A percentile compares a stretch with the other conserved stretches of the same genome.
Conservation (phyloP, 2,797 vertebrate genomes). For the Microctenopoma steveboyesi region DNA sequence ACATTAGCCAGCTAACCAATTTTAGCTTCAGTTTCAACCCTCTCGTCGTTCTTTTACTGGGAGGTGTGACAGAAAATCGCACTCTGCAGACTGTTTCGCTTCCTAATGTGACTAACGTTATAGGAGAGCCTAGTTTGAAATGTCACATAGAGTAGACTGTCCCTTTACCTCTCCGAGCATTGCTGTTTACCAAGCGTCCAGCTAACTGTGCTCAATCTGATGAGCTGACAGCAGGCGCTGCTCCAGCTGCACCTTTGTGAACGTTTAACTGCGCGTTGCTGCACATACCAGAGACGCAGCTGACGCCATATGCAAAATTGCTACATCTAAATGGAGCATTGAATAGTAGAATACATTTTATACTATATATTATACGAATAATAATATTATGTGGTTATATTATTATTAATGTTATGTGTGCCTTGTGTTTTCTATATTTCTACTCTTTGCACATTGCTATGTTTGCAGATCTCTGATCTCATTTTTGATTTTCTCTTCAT, state of each 20-base stretch:
- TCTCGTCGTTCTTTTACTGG: conserved; percentile 34
- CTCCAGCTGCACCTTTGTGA: conserved; percentile 54
- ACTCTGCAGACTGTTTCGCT: neutral
- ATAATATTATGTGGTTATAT: neutral
- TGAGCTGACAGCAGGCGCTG: conserved; percentile 52
- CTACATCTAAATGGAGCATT: neutral
- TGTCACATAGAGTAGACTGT: neutral
- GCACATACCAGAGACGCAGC: conserved; percentile 54
- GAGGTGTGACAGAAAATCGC: conserved; percentile 16
- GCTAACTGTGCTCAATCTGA: conserved; percentile 63
- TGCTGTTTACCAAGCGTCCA: conserved; percentile 34
- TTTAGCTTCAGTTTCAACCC: conserved; percentile 65
- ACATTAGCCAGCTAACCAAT: conserved; percentile 71
- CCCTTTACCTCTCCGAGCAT: neutral
- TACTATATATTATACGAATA: neutral
- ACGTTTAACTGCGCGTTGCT: conserved; percentile 59
- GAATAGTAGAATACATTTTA: neutral
- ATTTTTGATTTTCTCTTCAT: neutral
- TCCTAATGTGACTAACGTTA: conserved; percentile 1
- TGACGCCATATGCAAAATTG: conserved; percentile 39
- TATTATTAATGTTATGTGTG: neutral
- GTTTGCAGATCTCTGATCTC: too few relatives aligned
- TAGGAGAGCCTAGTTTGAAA: neutral
- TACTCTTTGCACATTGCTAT: too few relatives aligned
- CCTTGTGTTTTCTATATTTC: too few relatives aligned